Conservation (phyloP, 2,888 invertebrate species). For the Mactromeris polynyma region DNA sequence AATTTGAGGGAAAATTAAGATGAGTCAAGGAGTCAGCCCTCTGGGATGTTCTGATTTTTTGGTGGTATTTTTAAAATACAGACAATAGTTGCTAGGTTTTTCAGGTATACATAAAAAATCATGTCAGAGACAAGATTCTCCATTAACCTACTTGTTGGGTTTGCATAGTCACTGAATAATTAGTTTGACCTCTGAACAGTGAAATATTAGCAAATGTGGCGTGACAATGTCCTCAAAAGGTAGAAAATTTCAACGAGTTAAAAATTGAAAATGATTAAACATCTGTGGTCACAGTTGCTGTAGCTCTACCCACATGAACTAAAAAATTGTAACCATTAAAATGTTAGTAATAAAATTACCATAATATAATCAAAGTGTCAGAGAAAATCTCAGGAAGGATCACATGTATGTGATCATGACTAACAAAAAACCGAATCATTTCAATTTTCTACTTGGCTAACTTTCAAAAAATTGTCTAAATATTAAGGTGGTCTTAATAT, state of each 20-base stretch:
- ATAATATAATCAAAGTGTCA: background rate
- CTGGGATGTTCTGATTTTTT: too few relatives aligned
- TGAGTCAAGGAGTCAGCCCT: too few relatives aligned
- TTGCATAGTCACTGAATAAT: too few relatives aligned
- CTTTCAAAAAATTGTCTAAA: too few relatives aligned
- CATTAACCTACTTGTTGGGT: too few relatives aligned
- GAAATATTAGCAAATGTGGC: background rate
- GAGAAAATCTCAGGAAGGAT: background rate
- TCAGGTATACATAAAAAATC: too few relatives aligned
- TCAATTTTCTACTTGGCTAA: too few relatives aligned
- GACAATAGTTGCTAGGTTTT: too few relatives aligned
- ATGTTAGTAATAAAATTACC: background rate
- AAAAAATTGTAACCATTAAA: background rate
- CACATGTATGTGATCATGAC: background rate
- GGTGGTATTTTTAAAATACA: too few relatives aligned
- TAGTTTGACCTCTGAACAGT: background rate
- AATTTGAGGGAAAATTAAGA: too few relatives aligned
- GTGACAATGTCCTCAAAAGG: background rate
- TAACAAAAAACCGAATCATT: background rate
- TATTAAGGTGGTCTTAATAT: too few relatives aligned
- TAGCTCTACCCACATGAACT: background rate
- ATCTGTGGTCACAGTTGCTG: background rate
- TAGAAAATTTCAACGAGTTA: background rate
- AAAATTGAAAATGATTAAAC: background rate
- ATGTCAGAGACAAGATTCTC: too few relatives aligned